Evolutionary conservation across 1,140 invertebrate genomes (phyloP).

Genomic region (Leptinotarsa lineolata): DNA sequence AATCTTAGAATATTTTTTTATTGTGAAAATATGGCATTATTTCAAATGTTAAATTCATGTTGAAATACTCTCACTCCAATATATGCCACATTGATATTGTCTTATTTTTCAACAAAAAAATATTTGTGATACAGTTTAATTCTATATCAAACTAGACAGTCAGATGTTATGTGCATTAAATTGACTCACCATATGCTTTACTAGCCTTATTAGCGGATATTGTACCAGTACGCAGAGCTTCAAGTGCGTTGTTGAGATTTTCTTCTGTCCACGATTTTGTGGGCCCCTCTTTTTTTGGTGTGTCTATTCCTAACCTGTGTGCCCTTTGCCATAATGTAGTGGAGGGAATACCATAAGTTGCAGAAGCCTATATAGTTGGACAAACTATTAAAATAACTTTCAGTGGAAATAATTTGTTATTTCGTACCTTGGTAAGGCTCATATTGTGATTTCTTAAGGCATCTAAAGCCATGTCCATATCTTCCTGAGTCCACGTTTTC

Average conservation of each 20-base stretch:
- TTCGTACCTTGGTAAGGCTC: slow-evolving; percentile 77
- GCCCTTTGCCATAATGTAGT: slow-evolving; percentile 89
- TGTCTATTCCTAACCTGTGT: slow-evolving; percentile 83
- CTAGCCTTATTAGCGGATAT: slow-evolving; percentile 89
- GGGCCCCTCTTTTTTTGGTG: slow-evolving; percentile 85
- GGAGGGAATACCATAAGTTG: slow-evolving; percentile 85
- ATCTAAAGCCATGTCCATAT: slow-evolving; percentile 86
- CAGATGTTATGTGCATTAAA: neutral
- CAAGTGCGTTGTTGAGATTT: slow-evolving; percentile 77
- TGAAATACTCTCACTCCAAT: no score
- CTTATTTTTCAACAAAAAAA: no score
- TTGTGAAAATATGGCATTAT: no score
- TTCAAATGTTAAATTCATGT: no score
- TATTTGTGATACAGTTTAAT: no score
- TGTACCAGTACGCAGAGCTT: slow-evolving; percentile 77
- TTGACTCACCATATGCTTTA: slow-evolving; percentile 76
- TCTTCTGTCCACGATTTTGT: slow-evolving; percentile 87
- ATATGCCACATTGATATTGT: no score
- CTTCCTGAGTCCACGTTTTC: slow-evolving; percentile 84
- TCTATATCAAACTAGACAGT: no score
- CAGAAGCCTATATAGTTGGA: slow-evolving; percentile 62
- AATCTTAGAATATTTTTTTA: no score
- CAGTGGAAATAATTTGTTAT: neutral
- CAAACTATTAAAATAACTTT: neutral
- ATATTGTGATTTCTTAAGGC: slow-evolving; percentile 82